Evolutionary conservation across 2,888 invertebrate genomes (phyloP).

Genomic region (Agonopterix arenella): DNA sequence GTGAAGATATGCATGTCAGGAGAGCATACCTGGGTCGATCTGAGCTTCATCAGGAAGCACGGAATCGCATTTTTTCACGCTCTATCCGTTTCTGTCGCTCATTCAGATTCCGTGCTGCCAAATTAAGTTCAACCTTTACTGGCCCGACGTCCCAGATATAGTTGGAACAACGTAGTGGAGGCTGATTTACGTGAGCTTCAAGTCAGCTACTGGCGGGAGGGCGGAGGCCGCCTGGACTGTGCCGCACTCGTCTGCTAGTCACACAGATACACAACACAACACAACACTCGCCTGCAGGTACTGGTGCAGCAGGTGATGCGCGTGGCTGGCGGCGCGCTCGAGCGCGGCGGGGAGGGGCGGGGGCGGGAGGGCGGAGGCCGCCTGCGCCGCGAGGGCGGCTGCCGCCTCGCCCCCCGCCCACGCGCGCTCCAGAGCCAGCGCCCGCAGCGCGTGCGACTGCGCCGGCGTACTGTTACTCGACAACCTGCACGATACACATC

Average conservation of each 20-base stretch:
- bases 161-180: too few relatives aligned
- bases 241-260: neutral
- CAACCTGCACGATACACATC: conserved; percentile 17
- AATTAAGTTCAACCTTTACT: too few relatives aligned
- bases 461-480: conserved; percentile 41
- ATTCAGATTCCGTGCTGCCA: too few relatives aligned
- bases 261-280: neutral
- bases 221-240: too few relatives aligned
- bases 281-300: conserved; percentile 45
- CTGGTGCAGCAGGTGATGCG: conserved; percentile 65
- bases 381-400: conserved; percentile 57
- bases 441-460: conserved; percentile 49
- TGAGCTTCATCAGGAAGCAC: too few relatives aligned
- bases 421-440: conserved; percentile 60
- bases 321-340: conserved; percentile 61
- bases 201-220: neutral
- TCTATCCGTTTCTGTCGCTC: too few relatives aligned
- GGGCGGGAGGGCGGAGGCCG: conserved; percentile 63
- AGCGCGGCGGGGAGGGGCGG: conserved; percentile 58
- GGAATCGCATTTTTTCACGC: too few relatives aligned
- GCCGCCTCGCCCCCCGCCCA: conserved; percentile 66
- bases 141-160: neutral
- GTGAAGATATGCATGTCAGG: too few relatives aligned
- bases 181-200: neutral
- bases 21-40: too few relatives aligned